Evolutionary conservation across 2,113 vertebrate genomes (phyloP).

Genomic region (Actenoides hombroni): DNA sequence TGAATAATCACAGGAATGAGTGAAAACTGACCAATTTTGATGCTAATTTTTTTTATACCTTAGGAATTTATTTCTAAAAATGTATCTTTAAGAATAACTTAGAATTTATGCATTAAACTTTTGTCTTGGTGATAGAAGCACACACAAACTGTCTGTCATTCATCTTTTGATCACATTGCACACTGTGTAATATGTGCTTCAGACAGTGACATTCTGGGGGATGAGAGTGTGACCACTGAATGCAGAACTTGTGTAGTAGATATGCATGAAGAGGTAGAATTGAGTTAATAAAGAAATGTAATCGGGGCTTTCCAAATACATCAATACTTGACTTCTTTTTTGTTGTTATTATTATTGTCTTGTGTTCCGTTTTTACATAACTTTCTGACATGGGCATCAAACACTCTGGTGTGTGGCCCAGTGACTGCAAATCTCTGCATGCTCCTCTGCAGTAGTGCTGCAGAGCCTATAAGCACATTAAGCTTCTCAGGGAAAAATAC

Average conservation of each 20-base stretch:
- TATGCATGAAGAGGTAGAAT: not conserved
- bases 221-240: not conserved
- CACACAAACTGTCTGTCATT: not conserved
- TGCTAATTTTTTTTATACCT: not conserved
- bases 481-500: conserved; percentile 29
- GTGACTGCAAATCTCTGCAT: not conserved
- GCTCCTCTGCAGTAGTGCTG: not conserved
- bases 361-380: not conserved
- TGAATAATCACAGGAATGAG: not conserved
- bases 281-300: not conserved
- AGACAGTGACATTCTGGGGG: not conserved
- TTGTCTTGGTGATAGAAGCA: not conserved
- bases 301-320: not conserved
- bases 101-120: not conserved
- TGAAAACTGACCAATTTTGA: not conserved
- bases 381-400: not conserved
- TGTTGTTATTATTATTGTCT: not conserved
- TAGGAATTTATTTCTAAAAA: not conserved
- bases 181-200: not conserved
- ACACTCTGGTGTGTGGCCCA: not conserved
- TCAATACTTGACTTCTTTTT: not conserved
- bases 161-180: not conserved
- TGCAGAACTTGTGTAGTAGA: not conserved
- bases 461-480: not conserved
- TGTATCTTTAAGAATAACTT: not conserved